phyloP scores from a whole-genome alignment of 2,113 vertebrate species.

The Phocoena sinus region DNA sequence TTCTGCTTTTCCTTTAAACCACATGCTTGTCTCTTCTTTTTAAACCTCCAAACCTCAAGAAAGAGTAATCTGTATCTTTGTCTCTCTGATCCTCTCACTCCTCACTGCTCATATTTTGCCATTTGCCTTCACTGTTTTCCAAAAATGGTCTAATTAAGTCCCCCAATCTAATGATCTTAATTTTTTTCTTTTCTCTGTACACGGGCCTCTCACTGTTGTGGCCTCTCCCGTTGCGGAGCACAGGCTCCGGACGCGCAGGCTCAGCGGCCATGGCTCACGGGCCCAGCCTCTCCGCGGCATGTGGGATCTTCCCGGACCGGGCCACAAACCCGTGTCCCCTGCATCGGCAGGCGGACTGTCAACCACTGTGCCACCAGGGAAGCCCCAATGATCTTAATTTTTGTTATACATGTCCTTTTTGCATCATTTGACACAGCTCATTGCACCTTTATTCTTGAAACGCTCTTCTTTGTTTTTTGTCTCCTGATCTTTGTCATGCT shows the following conservation, averaged over 20 bases:
- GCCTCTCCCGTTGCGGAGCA: no score
- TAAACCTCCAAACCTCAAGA: not conserved
- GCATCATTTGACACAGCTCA: not conserved
- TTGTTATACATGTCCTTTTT: not conserved
- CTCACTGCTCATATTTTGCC: not conserved
- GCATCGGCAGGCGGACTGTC: no score
- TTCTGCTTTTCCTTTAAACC: not conserved
- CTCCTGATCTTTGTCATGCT: not conserved
- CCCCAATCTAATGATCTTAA: not conserved
- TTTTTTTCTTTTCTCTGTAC: not conserved
- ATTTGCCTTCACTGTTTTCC: not conserved
- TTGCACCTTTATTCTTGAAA: not conserved
- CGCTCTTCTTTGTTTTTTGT: not conserved
- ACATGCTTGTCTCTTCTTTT: not conserved
- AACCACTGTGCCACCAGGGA: no score
- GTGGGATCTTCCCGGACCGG: no score
- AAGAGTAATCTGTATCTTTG: not conserved
- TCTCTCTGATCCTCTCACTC: not conserved
- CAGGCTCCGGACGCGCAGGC: no score
- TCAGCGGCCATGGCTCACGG: no score
- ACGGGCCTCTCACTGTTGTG: no score
- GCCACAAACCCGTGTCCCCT: no score
- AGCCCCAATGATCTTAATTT: not conserved
- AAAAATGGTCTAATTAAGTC: not conserved
- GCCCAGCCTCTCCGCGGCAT: no score